These are phyloP conservation scores for Ramazzottius varieornatus DNA, from an alignment of 2,888 invertebrate genomes.

Conservation along the genomic window DNA sequence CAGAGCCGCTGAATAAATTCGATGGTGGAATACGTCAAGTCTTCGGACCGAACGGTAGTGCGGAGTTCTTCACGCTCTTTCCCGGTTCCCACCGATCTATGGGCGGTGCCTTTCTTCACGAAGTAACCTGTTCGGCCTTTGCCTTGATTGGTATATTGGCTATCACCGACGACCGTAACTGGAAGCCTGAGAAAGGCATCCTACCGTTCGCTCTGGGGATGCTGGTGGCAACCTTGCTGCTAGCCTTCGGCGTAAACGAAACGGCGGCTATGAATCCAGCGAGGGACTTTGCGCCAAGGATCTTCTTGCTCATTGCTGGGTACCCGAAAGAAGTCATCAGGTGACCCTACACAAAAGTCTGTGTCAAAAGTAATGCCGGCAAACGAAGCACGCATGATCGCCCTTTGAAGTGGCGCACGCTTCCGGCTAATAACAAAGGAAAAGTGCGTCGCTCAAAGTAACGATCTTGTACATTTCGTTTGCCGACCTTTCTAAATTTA, in stretches of 20 bases:
- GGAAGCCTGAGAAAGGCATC: conserved; percentile 20
- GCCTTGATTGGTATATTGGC: conserved; percentile 25
- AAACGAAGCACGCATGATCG: too few species aligned
- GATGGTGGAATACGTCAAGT: background rate
- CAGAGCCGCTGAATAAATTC: background rate
- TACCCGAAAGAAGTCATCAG: background rate
- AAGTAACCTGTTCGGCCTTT: conserved; percentile 26
- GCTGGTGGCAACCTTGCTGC: background rate
- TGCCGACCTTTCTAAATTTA: too few species aligned
- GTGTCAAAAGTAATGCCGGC: too few species aligned
- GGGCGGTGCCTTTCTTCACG: conserved; percentile 7
- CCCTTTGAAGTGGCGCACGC: too few species aligned
- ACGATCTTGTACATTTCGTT: too few species aligned
- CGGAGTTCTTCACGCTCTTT: background rate
- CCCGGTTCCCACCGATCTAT: background rate
- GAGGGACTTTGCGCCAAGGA: background rate
- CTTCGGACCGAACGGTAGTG: background rate
- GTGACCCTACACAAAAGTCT: too few species aligned
- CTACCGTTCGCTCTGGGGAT: conserved; percentile 14
- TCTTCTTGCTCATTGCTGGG: background rate
- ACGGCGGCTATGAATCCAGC: background rate
- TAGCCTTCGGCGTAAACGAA: background rate
- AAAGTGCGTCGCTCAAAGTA: too few species aligned
- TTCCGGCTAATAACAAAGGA: too few species aligned
- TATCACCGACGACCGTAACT: conserved; percentile 25